Evolutionary conservation across 1,140 invertebrate species (phyloP), one percentile per base, ranked within the genome.

Genomic region (Psilanteris sp.): DNA sequence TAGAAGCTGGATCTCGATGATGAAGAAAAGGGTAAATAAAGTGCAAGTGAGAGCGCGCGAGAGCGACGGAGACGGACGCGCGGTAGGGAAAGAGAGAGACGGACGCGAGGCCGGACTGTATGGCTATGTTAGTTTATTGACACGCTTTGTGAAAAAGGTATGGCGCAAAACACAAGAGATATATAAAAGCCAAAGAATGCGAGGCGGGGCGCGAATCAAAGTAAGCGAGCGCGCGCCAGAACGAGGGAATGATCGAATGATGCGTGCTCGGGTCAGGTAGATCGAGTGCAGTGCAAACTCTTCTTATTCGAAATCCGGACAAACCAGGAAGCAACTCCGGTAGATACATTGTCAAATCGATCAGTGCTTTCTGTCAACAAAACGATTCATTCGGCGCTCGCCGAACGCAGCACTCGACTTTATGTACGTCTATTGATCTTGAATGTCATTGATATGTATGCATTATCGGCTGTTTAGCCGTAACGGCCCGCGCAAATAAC

Each of bases 251-350:
- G 73, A 78, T 67, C 46, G 72, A 72, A 48, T 54, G 64, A 72
- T 79, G 61, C 50, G 10, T 46, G 57, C 41, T 59, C 10, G 41
- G 67, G 66, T 72, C 61, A 66, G 59, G 43, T 64, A 27, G 50
- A 67, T 76, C 68, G 54, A 76, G 77, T 73, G 73, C 57, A 76
- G 36, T 61, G 77, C 59, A 76, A 79, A 79, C 68, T 57, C 62
- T 76, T 64, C 77, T 76, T 70, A 68, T 61, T 70, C 71, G 57
- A 52, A 67, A 59, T 67, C 41, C 59, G 44, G 34, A 26, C 55
- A 15, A 54, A 46, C 39, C 62, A 68, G 72, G 55, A 75, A 76
- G 64, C 64, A 62, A 66, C 64, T 61, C 13, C 29, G 59, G 24
- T 29, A 43, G 62, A 68, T 75, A 68, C 72, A 55, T 75, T 64